Conservation (phyloP, 1,140 invertebrate species). For the Conus betulinus region DNA sequence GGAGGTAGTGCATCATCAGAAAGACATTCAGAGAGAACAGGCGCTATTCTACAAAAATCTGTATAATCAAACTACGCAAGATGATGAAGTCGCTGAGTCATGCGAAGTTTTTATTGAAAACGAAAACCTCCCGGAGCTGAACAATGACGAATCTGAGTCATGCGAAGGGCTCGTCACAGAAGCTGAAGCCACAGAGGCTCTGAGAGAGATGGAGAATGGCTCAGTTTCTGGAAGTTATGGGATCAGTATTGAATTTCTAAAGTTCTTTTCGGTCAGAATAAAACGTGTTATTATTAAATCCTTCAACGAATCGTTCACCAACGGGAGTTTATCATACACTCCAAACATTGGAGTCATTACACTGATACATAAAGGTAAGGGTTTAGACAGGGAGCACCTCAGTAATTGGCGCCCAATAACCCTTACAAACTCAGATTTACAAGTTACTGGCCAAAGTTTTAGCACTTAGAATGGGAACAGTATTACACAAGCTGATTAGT, state of each 20-base stretch:
- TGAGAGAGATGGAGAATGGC: conserved; percentile 31
- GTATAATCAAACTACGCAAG: neutral
- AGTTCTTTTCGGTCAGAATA: conserved; percentile 26
- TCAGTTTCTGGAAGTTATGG: conserved; percentile 32
- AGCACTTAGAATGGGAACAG: conserved; percentile 3
- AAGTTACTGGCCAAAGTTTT: conserved; percentile 12
- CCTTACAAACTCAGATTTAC: conserved; percentile 2
- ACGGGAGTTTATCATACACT: too few species aligned
- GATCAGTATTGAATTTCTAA: conserved; percentile 30
- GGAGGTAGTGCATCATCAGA: too few species aligned
- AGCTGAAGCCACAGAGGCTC: neutral
- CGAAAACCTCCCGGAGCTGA: neutral
- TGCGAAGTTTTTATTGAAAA: neutral
- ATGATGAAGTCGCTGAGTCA: neutral
- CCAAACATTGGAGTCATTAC: too few species aligned
- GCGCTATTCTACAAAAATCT: too few species aligned
- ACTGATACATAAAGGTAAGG: too few species aligned
- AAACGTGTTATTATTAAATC: neutral
- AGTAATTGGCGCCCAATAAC: conserved; percentile 35
- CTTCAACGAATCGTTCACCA: conserved; percentile 2
- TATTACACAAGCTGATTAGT: neutral
- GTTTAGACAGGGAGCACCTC: neutral
- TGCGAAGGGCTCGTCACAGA: neutral
- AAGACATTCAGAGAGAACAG: too few species aligned
- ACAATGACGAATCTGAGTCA: too few species aligned